Conservation (phyloP, 1,140 invertebrate genomes). For the Rhysida immarginata region DNA sequence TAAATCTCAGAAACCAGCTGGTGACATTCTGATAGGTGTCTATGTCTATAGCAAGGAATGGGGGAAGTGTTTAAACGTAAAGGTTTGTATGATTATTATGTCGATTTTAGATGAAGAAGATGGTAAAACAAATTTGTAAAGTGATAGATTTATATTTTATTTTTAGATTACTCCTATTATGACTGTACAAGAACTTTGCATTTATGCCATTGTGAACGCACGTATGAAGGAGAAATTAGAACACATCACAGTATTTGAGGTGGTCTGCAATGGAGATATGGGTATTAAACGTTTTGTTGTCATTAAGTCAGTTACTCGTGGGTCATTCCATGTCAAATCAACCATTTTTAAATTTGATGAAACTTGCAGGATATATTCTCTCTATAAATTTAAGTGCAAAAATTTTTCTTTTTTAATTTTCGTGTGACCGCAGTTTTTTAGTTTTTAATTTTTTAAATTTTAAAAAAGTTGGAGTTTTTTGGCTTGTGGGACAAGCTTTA, state of each 20-base stretch:
- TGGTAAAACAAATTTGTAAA: neutral
- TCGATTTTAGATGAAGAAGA: neutral
- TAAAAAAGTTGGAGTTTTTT: too few relatives aligned
- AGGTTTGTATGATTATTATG: neutral
- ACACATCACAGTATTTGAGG: conserved; percentile 53
- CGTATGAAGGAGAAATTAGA: conserved; percentile 41
- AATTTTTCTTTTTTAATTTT: too few relatives aligned
- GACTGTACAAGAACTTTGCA: conserved; percentile 49
- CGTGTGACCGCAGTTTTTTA: too few relatives aligned
- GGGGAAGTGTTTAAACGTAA: conserved; percentile 14
- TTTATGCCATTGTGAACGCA: conserved; percentile 36
- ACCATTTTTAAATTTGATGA: too few relatives aligned
- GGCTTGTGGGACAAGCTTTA: too few relatives aligned
- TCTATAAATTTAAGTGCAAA: too few relatives aligned
- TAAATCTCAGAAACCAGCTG: conserved; percentile 9
- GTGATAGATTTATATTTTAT: neutral
- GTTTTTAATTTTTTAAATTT: too few relatives aligned
- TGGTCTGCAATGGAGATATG: conserved; percentile 50
- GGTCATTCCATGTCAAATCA: too few relatives aligned
- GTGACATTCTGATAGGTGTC: conserved; percentile 16
- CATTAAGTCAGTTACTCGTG: too few relatives aligned
- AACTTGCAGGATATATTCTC: too few relatives aligned
- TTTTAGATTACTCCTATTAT: conserved; percentile 55
- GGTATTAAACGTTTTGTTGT: too few relatives aligned
- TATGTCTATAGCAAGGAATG: conserved; percentile 14